A percentile compares a stretch with the other conserved stretches of the same genome.
Conservation (phyloP, 1,140 invertebrate genomes). For the Coptotermes formosanus region DNA sequence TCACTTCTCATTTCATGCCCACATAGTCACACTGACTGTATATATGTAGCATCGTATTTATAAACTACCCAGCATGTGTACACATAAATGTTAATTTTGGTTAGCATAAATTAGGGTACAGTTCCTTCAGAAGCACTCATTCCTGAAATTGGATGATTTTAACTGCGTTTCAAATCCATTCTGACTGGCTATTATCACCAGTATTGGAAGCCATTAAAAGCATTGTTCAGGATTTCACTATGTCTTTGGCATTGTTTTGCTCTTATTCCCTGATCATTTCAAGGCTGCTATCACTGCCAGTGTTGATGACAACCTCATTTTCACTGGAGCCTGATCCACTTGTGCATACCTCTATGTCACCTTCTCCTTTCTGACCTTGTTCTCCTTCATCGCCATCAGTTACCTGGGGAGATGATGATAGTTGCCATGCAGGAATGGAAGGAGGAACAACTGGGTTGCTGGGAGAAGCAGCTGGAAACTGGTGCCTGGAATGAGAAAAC, state of each 20-base stretch:
- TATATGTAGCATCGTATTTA: no score
- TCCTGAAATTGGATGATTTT: no score
- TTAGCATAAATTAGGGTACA: no score
- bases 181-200: no score
- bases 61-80: no score
- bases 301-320: slow-evolving; percentile 35
- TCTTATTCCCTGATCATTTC: slow-evolving; percentile 50
- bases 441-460: slow-evolving; percentile 61
- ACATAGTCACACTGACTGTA: slow-evolving; percentile 35
- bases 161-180: no score
- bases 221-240: no score
- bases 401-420: slow-evolving; percentile 43
- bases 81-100: no score
- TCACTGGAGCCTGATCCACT: slow-evolving; percentile 32
- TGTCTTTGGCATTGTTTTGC: background rate
- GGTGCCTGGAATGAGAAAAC: slow-evolving; percentile 55
- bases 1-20: background rate
- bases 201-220: no score
- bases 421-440: slow-evolving; percentile 75
- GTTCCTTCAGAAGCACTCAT: no score
- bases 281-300: slow-evolving; percentile 51
- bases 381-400: slow-evolving; percentile 46
- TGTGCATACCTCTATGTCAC: slow-evolving; percentile 25
- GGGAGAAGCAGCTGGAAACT: slow-evolving; percentile 58
- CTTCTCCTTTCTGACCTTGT: slow-evolving; percentile 22